Percentiles rank a stretch among this genome's conserved stretches.
phyloP scores from a whole-genome alignment of 1,140 invertebrate species.

The Lucilia cuprina region DNA sequence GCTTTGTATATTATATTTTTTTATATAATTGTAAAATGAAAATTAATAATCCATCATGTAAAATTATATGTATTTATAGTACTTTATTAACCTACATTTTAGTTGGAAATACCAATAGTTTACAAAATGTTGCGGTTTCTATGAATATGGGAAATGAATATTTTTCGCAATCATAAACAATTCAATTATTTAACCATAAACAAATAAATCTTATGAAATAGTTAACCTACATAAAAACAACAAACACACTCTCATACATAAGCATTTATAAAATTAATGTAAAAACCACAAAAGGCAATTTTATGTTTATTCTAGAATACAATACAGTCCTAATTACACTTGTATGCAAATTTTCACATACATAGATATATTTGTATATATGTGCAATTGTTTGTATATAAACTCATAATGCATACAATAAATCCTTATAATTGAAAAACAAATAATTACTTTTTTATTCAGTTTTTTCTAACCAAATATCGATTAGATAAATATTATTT shows the following conservation, averaged over 20 bases:
- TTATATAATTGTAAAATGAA: too few species aligned
- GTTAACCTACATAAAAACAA: slow-evolving; percentile 2
- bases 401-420: too few species aligned
- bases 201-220: slow-evolving; percentile 29
- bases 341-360: background rate
- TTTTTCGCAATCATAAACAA: slow-evolving; percentile 15
- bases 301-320: slow-evolving; percentile 20
- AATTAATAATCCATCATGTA: too few species aligned
- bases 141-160: background rate
- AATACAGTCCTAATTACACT: background rate
- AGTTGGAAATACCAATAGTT: background rate
- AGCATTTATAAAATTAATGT: background rate
- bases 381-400: background rate
- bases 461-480: background rate
- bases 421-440: background rate
- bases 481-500: background rate
- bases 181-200: slow-evolving; percentile 35
- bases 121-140: background rate
- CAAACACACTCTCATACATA: background rate
- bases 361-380: background rate
- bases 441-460: background rate
- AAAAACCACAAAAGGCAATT: slow-evolving; percentile 33
- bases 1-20: too few species aligned
- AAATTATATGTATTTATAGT: background rate
- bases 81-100: background rate